A percentile compares a stretch with the other conserved stretches of the same genome.
Conservation (phyloP, 2,888 invertebrate species). For the Calameuta idolon region DNA sequence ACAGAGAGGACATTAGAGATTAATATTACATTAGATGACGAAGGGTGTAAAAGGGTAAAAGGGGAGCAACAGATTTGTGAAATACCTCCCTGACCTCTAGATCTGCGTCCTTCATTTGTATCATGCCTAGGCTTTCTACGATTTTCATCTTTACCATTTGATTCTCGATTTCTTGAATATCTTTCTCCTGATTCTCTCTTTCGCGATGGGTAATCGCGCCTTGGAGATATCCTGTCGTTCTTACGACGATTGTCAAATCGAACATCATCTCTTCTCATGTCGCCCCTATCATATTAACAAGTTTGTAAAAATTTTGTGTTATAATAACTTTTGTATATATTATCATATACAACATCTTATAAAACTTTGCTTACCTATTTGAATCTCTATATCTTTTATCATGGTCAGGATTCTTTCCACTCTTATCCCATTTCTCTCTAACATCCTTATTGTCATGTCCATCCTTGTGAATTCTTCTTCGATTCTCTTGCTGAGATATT, state of each 20-base stretch:
- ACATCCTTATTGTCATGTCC: constrained; percentile 3
- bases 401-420: constrained; percentile 10
- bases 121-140: constrained; percentile 10
- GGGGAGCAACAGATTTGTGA: neutral
- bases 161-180: constrained; percentile 24
- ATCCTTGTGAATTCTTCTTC: constrained; percentile 9
- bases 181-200: constrained; percentile 11
- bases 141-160: neutral
- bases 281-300: neutral
- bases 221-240: constrained; percentile 37
- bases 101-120: constrained; percentile 23
- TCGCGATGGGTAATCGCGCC: constrained; percentile 20
- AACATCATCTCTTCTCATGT: constrained; percentile 32
- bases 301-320: neutral
- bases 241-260: constrained; percentile 32
- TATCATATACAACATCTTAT: neutral
- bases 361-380: neutral
- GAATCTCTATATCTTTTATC: constrained; percentile 36
- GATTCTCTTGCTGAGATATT: neutral
- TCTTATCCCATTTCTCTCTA: constrained; percentile 13
- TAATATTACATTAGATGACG: neutral
- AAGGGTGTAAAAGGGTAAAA: neutral
- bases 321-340: neutral
- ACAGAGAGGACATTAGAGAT: neutral
- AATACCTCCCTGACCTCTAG: constrained; percentile 17